Evolutionary conservation across 2,113 vertebrate species (phyloP), one percentile per base, ranked within the genome.

Genomic region (Melanotaenia duboulayi): DNA sequence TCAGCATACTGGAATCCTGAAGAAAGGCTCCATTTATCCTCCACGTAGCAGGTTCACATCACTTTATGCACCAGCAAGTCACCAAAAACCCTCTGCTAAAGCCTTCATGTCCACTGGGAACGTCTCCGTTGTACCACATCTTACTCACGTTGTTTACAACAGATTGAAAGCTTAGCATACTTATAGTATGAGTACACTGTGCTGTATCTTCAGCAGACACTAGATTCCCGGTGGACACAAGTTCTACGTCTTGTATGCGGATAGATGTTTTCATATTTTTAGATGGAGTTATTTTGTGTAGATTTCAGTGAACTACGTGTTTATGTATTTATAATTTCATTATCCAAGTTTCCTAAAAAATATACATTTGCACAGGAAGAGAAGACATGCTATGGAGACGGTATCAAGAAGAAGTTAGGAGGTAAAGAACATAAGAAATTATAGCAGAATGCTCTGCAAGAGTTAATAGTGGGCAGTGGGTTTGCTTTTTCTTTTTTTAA

Each of bases 251-350:
- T 28, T 19, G 39, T 42, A 42, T 42, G 39, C 39, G 13, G 39
- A 7, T 3, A 42, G n/a, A n/a, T n/a, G n/a, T n/a, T n/a, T n/a
- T 42, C 39, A 14, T 75, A 24, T 80, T 76, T 71, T 42, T 65
- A 17, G 62, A 73, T 69, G 74, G 52, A 32, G 42, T 69, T 72
- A 56, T 76, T 49, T 67, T 89, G 75, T 88, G 68, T 51, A 76
- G 69, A 71, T 82, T 54, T 89, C 8, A 5, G 49, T 65, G 65
- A 83, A 66, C 48, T 73, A 25, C 72, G 6, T 71, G 72, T 87
- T 78, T 90, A 70, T 87, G 69, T 87, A 50, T 67, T 78, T 50
- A 69, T 61, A 9, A 35, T 81, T 49, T 82, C 80, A 78, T 70
- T 52, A 39, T 28, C 28, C 3, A 50, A 44, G 12, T 78, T 71